Base-by-base conservation (phyloP, 2,888 invertebrate genomes). In the Drosophila kuntzei region DNA sequence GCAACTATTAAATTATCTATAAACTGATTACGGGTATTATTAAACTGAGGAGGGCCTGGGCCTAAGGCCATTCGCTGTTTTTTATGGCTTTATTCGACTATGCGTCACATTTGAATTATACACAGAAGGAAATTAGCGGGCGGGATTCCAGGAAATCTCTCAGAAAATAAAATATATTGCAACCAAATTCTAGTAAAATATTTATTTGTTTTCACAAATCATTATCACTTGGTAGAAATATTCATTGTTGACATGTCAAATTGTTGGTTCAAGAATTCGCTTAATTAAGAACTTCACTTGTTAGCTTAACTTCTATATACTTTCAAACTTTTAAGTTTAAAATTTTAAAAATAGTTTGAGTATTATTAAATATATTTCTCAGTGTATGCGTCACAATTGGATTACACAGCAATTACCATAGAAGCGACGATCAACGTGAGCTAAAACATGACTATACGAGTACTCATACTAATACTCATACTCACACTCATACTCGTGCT, bases 1-100 rank as follows among this genome's bases (percentile, higher is more conserved):
- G 64, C 79, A 70, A 72, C 73, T 79, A 85, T 87, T 85, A 76
- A 87, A 85, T 85, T 85, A 82, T 82, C 82, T 85, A 68, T 85
- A 70, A 87, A 81, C 85, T 82, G 82, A 82, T 82, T 82, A 84
- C 65, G 47, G 54, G 36, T 39, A 53, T 68, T 68, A 68, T 71
- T 80, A 84, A 85, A 63, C 61, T 73, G 37, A 67, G 37, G 47
- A 59, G 65, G 60, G 57, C 14, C 29, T 18, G 11, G 29, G 41
- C 60, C 50, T 63, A 39, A 49, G 55, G 27, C 62, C 68, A 36
- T 36, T 51, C 25, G 36, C 46, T n/a, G 22, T 14, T 20, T 41
- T 64, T 55, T 49, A 61, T 49, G 4, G 69, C 51, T 14, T 44
- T 46, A 46, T 46, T 34, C 18, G 53, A 11, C 41, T 60, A 74